Evolutionary conservation across 2,113 vertebrate genomes (phyloP), one percentile per base, ranked within the genome.

Genomic region (Callaeas wilsoni): DNA sequence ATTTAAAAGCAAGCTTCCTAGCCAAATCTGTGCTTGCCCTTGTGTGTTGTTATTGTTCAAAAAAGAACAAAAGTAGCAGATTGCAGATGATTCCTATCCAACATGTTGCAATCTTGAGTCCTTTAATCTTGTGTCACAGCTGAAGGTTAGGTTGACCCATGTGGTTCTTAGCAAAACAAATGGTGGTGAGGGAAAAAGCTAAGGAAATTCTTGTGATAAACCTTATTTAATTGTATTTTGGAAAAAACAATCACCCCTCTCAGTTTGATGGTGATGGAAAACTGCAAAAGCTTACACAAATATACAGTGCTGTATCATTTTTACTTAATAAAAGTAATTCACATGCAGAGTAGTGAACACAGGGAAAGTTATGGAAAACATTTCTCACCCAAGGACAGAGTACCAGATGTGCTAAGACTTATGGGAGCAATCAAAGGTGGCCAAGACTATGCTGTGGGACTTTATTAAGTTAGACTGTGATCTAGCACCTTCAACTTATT

Each of bases 401-500:
- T 97, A 97, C 98, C 99, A 99, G 98, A 99, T 99, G 99, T 99
- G 98, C 98, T 98, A 98, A 99, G 99, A 99, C 99, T 99, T 99
- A 99, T 99, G 98, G 98, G 98, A 99, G 98, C 98, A 99, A 99
- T 99, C 99, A 99, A 98, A 99, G 98, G 98, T 99, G 98, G 98
- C 98, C 99, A 99, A 98, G 98, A 98, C 98, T 99, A 98, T 98
- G 98, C 98, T 98, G 98, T 98, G 96, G 98, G 98, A 98, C 98
- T 98, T 99, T 99, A 99, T 99, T 99, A 99, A 99, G 98, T 99
- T 99, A 98, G 98, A 98, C 98, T 98, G 98, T 98, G 98, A 99
- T 99, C 99, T 98, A 98, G 98, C 98, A 99, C 99, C 99, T 99
- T 99, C 99, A 98, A 99, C 98, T 99, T 99, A 99, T 99, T 99